A percentile compares a stretch with the other conserved stretches of the same genome.
phyloP scores from a whole-genome alignment of 2,888 invertebrate genomes.

The Lordiphosa andalusiaca region DNA sequence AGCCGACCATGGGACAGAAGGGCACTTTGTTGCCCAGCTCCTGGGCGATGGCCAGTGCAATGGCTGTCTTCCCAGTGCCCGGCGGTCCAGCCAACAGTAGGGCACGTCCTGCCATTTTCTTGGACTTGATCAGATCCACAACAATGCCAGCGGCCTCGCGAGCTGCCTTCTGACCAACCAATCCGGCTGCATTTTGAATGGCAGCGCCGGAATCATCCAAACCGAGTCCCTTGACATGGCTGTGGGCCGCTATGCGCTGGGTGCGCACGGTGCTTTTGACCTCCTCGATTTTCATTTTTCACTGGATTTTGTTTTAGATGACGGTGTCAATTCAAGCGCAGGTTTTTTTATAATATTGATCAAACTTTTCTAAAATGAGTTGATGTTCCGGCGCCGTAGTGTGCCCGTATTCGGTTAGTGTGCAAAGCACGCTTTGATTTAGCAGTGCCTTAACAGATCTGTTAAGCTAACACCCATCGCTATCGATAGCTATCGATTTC shows the following conservation, averaged over 20 bases:
- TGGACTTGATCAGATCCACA: slow-evolving; percentile 96
- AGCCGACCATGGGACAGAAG: slow-evolving; percentile 96
- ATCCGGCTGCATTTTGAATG: slow-evolving; percentile 91
- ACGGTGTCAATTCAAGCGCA: slow-evolving; percentile 2
- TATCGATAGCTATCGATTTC: too few species aligned
- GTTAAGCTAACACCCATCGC: too few species aligned
- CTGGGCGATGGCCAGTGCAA: slow-evolving; percentile 98
- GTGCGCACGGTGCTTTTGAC: slow-evolving; percentile 98
- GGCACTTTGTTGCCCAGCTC: slow-evolving; percentile 98
- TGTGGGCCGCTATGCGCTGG: slow-evolving; percentile 97
- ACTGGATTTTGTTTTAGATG: slow-evolving; percentile 1
- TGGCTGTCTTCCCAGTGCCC: slow-evolving; percentile 98
- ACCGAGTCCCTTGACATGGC: slow-evolving; percentile 98
- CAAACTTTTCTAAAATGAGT: slow-evolving; percentile 4
- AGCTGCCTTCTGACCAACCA: slow-evolving; percentile 97
- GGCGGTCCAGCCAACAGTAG: slow-evolving; percentile 97
- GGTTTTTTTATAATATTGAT: slow-evolving; percentile 5
- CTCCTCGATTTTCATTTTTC: slow-evolving; percentile 97
- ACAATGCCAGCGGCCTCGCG: slow-evolving; percentile 98
- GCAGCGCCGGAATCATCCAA: slow-evolving; percentile 95
- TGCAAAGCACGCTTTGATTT: too few species aligned
- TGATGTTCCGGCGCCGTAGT: too few species aligned
- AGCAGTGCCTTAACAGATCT: too few species aligned
- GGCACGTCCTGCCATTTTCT: slow-evolving; percentile 99
- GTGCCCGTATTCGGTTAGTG: too few species aligned